phyloP scores from a whole-genome alignment of 2,113 vertebrate genomes.

The Rynchops niger region DNA sequence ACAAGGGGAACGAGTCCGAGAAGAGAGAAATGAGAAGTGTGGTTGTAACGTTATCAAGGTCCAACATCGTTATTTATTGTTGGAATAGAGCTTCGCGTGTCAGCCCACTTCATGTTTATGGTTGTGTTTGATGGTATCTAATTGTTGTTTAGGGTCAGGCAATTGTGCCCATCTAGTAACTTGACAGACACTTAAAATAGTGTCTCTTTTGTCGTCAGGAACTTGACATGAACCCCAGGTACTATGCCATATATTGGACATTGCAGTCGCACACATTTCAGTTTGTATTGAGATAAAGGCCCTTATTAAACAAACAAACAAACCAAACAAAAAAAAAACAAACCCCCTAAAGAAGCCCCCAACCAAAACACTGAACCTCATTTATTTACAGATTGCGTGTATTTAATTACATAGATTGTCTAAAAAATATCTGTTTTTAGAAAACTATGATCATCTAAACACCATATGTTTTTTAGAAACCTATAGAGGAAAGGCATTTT shows the following conservation, averaged over 20 bases:
- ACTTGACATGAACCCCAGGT: not conserved
- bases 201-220: not conserved
- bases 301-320: not conserved
- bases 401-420: not conserved
- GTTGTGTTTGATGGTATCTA: not conserved
- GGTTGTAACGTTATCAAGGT: not conserved
- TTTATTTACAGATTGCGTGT: not conserved
- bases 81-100: not conserved
- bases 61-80: not conserved
- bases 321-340: too few relatives aligned
- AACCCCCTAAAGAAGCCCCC: not conserved
- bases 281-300: not conserved
- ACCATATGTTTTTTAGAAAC: accelerated
- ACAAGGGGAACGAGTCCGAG: not conserved
- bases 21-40: not conserved
- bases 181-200: not conserved
- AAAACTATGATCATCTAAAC: not conserved
- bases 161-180: not conserved
- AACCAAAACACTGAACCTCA: not conserved
- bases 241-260: not conserved
- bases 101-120: accelerated
- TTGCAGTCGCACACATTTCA: accelerated
- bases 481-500: accelerated
- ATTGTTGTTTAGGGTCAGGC: not conserved
- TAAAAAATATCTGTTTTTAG: not conserved